A percentile compares a stretch with the other conserved stretches of the same genome.
Conservation (phyloP, 2,797 vertebrate genomes). For the Urocyon cinereoargenteus region DNA sequence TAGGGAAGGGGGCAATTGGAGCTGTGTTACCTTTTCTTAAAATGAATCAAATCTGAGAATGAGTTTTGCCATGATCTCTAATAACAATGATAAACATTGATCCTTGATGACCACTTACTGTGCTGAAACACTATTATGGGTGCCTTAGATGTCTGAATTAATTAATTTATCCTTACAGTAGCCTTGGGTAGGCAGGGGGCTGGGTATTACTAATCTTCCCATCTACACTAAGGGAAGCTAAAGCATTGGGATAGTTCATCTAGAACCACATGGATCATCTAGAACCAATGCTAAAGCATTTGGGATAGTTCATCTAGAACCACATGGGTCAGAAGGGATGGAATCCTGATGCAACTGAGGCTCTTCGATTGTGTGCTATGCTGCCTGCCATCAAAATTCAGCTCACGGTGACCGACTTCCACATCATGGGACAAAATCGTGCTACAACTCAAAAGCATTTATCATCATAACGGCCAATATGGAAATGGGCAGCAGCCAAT, state of each 20-base stretch:
- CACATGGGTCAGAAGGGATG: neutral
- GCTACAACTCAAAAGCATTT: neutral
- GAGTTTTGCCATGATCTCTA: conserved; percentile 34
- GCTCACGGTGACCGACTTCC: neutral
- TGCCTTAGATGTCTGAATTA: conserved; percentile 6
- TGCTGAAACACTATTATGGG: neutral
- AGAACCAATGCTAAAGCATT: neutral
- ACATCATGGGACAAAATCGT: neutral
- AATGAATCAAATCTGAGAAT: conserved; percentile 30
- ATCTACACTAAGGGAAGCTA: neutral
- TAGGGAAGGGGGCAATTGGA: neutral
- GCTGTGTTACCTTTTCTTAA: conserved; percentile 41
- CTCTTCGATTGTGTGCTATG: neutral
- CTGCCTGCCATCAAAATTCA: neutral
- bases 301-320: neutral
- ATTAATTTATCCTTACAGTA: conserved; percentile 23
- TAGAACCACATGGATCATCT: neutral
- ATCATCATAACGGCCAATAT: neutral
- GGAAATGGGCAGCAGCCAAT: neutral
- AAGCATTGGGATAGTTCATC: neutral
- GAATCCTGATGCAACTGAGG: neutral
- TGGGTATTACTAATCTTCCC: neutral
- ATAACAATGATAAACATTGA: conserved; percentile 25
- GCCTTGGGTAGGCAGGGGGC: neutral
- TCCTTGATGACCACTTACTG: neutral